These are phyloP conservation scores for Sesamia inferens DNA, from an alignment of 2,888 invertebrate species.

Conservation along the genomic window DNA sequence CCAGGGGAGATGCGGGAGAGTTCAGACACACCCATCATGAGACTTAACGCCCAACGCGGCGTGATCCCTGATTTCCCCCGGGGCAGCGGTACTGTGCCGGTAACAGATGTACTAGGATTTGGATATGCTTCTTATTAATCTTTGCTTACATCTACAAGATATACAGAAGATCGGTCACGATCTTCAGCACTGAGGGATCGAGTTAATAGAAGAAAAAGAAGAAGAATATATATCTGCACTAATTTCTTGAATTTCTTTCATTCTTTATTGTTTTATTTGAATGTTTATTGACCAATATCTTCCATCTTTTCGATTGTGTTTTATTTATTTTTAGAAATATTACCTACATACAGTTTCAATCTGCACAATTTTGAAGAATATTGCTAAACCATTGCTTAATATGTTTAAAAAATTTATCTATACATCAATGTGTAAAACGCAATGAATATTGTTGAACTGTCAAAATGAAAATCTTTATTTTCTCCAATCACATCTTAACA, in stretches of 20 bases:
- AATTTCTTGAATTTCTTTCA: neutral
- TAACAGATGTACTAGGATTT: constrained; percentile 44
- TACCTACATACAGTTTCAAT: neutral
- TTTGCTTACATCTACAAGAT: neutral
- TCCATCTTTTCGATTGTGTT: neutral
- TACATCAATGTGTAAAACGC: neutral
- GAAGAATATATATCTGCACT: neutral
- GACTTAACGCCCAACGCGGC: constrained; percentile 78
- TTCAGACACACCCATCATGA: constrained; percentile 75
- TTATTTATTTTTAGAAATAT: neutral
- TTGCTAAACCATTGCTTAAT: neutral
- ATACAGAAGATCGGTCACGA: neutral
- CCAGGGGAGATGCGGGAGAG: constrained; percentile 54
- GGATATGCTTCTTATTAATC: constrained; percentile 60
- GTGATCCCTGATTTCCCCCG: constrained; percentile 81
- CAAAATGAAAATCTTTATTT: neutral
- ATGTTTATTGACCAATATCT: neutral
- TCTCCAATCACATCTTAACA: neutral
- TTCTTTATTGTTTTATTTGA: neutral
- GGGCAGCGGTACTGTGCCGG: constrained; percentile 64
- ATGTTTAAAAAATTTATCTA: neutral
- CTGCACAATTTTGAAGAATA: neutral
- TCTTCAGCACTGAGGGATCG: neutral
- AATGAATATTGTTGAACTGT: neutral
- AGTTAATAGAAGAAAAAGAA: neutral